These are phyloP conservation scores for Tetramorium alpestre DNA, from an alignment of 1,140 invertebrate genomes.

Conservation along the genomic window DNA sequence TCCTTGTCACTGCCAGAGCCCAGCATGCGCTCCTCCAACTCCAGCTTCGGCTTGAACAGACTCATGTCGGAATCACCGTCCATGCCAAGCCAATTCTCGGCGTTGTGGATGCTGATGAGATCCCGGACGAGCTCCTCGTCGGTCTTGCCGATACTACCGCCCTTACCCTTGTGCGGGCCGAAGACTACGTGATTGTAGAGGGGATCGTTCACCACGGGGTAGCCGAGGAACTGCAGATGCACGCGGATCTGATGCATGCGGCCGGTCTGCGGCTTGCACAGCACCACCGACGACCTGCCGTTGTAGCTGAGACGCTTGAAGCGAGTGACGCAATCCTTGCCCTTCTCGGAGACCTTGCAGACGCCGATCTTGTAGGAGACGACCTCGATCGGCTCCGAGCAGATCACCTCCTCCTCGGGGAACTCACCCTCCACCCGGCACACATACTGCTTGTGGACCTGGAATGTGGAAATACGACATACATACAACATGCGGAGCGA, in stretches of 20 bases:
- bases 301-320: conserved; percentile 96
- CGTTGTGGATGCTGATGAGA: conserved; percentile 96
- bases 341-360: conserved; percentile 95
- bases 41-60: conserved; percentile 91
- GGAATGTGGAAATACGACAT: neutral
- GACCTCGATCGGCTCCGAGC: conserved; percentile 96
- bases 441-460: conserved; percentile 98
- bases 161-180: conserved; percentile 96
- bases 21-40: conserved; percentile 87
- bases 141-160: conserved; percentile 95
- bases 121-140: conserved; percentile 96
- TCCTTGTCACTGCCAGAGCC: conserved; percentile 81
- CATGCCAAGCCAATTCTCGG: conserved; percentile 97
- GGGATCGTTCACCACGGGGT: conserved; percentile 98
- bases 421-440: conserved; percentile 98
- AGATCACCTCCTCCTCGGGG: conserved; percentile 94
- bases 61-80: conserved; percentile 94
- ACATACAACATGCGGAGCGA: neutral
- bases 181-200: conserved; percentile 97
- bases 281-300: conserved; percentile 95
- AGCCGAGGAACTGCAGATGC: conserved; percentile 98
- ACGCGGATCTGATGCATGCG: conserved; percentile 99
- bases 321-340: conserved; percentile 95
- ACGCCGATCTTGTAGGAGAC: conserved; percentile 98
- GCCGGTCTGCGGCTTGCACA: conserved; percentile 97